Percentiles rank a stretch among this genome's conserved stretches.
Conservation (phyloP, 2,888 invertebrate genomes). For the Leptarthrus brevirostris region DNA sequence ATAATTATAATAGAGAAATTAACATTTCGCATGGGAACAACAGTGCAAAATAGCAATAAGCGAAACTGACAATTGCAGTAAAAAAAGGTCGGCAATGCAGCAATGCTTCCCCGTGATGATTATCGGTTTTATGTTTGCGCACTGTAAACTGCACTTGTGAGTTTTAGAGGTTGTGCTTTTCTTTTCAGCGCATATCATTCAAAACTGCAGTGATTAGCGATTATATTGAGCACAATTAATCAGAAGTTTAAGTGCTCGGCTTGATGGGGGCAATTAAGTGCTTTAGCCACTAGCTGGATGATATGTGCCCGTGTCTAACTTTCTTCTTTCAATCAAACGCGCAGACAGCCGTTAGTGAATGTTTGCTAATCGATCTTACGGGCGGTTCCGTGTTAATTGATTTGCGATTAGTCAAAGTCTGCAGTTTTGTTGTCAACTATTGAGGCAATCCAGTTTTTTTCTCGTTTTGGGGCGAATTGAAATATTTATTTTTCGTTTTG, state of each 20-base stretch:
- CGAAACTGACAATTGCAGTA: slow-evolving; percentile 6
- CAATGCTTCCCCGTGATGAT: slow-evolving; percentile 18
- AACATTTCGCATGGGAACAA: slow-evolving; percentile 43
- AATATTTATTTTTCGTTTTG: no score
- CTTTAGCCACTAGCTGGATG: slow-evolving; percentile 4
- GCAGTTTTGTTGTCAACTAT: no score
- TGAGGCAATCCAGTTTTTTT: no score
- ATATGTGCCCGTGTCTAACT: slow-evolving; percentile 7
- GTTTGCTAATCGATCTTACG: background rate
- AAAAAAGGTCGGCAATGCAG: slow-evolving; percentile 7
- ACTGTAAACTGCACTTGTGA: background rate
- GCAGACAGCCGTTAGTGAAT: background rate
- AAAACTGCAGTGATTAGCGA: slow-evolving; percentile 11
- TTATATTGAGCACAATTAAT: slow-evolving; percentile 29
- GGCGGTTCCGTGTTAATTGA: background rate
- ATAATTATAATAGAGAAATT: slow-evolving; percentile 47
- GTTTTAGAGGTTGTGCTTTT: background rate
- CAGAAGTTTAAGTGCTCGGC: slow-evolving; percentile 14
- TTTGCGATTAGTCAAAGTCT: background rate
- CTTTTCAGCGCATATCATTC: background rate
- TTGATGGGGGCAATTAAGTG: slow-evolving; percentile 15
- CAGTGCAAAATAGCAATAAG: background rate
- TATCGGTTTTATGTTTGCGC: slow-evolving; percentile 1
- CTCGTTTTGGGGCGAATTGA: no score
- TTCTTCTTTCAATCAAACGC: slow-evolving; percentile 38